phyloP scores from a whole-genome alignment of 1,140 invertebrate species.

The Trichomalopsis sarcophagae region DNA sequence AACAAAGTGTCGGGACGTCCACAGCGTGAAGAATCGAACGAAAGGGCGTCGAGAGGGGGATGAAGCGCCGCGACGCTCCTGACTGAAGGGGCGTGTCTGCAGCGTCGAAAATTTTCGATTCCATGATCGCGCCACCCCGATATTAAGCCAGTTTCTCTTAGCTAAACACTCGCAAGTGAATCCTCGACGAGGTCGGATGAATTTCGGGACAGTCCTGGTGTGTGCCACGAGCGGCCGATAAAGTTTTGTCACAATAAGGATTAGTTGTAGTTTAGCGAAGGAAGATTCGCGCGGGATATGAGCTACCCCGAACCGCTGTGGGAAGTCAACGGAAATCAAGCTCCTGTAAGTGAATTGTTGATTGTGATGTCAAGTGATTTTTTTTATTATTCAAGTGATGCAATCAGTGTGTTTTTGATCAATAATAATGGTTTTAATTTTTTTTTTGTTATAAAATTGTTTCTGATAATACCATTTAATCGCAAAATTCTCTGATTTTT shows the following conservation, averaged over 20 bases:
- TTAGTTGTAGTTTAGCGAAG: background rate
- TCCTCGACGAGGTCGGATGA: background rate
- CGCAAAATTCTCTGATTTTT: background rate
- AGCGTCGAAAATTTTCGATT: background rate
- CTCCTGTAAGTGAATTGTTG: slow-evolving; percentile 64
- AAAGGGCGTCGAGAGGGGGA: background rate
- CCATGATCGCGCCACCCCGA: background rate
- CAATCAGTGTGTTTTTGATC: too few relatives aligned
- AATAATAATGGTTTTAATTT: too few relatives aligned
- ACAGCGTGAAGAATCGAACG: background rate
- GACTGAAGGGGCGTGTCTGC: slow-evolving; percentile 46
- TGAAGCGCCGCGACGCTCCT: slow-evolving; percentile 18
- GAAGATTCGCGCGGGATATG: slow-evolving; percentile 66
- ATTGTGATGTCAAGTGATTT: background rate
- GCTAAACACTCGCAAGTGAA: slow-evolving; percentile 1
- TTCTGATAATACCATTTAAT: too few relatives aligned
- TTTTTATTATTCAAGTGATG: background rate
- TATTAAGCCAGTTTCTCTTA: background rate
- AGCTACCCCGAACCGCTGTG: slow-evolving; percentile 72
- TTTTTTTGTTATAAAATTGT: too few relatives aligned
- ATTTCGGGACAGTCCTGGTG: background rate
- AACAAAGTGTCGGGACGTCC: background rate
- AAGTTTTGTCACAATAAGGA: background rate
- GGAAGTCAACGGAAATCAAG: slow-evolving; percentile 74
- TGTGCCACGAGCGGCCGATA: background rate